A percentile compares a stretch with the other conserved stretches of the same genome.
Conservation (phyloP, 2,888 invertebrate species). For the Zygogramma bicolorata region DNA sequence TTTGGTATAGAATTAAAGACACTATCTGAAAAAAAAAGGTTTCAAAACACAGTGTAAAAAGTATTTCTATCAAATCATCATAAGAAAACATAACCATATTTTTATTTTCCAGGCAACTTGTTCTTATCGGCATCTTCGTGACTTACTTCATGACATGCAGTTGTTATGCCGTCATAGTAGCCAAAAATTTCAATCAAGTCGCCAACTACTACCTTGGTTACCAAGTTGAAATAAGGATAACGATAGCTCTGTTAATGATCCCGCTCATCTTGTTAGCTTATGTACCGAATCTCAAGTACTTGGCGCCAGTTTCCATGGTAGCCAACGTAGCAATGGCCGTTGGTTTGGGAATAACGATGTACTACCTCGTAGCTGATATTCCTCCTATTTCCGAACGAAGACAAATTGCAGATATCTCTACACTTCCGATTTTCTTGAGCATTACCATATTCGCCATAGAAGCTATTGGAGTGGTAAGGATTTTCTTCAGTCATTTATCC, state of each 20-base stretch:
- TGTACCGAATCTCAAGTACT: slow-evolving; percentile 88
- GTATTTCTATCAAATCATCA: no score
- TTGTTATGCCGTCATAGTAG: slow-evolving; percentile 94
- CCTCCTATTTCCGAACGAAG: slow-evolving; percentile 67
- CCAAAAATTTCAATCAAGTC: slow-evolving; percentile 83
- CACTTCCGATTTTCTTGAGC: slow-evolving; percentile 92
- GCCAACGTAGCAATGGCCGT: slow-evolving; percentile 91
- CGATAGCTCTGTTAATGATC: slow-evolving; percentile 76
- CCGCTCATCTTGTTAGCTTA: slow-evolving; percentile 85
- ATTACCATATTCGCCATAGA: slow-evolving; percentile 98
- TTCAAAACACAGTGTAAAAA: no score
- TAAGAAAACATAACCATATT: no score
- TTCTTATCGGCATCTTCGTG: slow-evolving; percentile 83
- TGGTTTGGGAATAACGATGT: slow-evolving; percentile 90
- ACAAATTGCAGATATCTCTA: slow-evolving; percentile 58
- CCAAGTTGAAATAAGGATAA: slow-evolving; percentile 71
- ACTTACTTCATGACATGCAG: slow-evolving; percentile 98
- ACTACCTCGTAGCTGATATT: slow-evolving; percentile 81
- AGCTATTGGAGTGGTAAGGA: slow-evolving; percentile 84
- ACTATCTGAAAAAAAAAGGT: no score
- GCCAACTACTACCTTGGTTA: slow-evolving; percentile 72
- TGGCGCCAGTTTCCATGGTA: slow-evolving; percentile 93
- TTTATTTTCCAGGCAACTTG: slow-evolving; percentile 72
- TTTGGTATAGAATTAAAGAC: no score
- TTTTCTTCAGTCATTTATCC: no score